These are phyloP conservation scores for Leptopilina clavipes DNA, from an alignment of 1,140 invertebrate genomes.

Conservation along the genomic window DNA sequence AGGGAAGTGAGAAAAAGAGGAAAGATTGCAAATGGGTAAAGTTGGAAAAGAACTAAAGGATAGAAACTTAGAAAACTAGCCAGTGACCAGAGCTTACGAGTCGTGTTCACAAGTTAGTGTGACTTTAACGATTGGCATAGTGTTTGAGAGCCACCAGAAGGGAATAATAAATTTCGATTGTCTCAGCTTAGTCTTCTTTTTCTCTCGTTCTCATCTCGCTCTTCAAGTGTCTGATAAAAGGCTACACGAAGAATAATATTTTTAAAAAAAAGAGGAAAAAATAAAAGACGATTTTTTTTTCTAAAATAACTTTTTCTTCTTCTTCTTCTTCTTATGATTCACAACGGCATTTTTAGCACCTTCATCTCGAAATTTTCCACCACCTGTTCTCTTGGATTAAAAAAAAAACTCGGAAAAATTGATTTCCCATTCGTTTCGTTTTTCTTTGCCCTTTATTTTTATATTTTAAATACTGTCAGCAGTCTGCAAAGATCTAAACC, in stretches of 20 bases:
- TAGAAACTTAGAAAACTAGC: conserved; percentile 6
- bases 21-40: conserved; percentile 38
- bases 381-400: not conserved
- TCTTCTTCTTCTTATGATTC: conserved; percentile 1
- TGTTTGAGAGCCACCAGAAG: conserved; percentile 37
- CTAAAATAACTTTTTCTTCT: conserved; percentile 30
- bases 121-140: conserved; percentile 36
- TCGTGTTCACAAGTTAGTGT: conserved; percentile 5
- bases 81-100: conserved; percentile 32
- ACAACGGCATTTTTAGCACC: not conserved
- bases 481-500: not conserved
- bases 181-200: conserved; percentile 8
- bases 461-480: conserved; percentile 16
- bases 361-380: conserved; percentile 8
- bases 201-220: not conserved
- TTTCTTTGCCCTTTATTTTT: not conserved
- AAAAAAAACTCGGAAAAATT: not conserved
- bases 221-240: conserved; percentile 7
- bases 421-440: not conserved
- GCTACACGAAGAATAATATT: not conserved
- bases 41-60: conserved; percentile 13
- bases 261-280: conserved; percentile 4
- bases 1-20: conserved; percentile 26
- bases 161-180: conserved; percentile 46
- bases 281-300: not conserved